Evolutionary conservation across 2,888 invertebrate species (phyloP).

Genomic region (Caenorhabditis sp.): DNA sequence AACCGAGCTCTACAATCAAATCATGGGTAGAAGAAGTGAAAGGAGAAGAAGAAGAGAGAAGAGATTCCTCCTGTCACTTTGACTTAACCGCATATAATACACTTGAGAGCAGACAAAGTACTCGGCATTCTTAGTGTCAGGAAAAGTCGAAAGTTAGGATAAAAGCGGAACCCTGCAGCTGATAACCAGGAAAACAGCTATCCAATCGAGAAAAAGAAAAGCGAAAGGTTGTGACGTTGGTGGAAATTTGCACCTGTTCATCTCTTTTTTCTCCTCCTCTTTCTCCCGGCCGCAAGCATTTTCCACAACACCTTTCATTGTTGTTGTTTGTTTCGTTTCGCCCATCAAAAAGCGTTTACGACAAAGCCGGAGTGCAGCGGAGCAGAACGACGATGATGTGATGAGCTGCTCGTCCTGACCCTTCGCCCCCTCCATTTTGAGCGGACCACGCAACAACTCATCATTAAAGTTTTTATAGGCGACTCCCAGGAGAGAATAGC

Average conservation of each 20-base stretch:
- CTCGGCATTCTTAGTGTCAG: too few relatives aligned
- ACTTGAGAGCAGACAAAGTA: slow-evolving; percentile 13
- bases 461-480: slow-evolving; percentile 40
- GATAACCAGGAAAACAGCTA: too few relatives aligned
- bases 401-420: slow-evolving; percentile 1
- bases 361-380: slow-evolving; percentile 23
- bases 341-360: slow-evolving; percentile 35
- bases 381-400: too few relatives aligned
- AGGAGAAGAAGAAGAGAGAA: too few relatives aligned
- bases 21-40: slow-evolving; percentile 46
- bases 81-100: slow-evolving; percentile 39
- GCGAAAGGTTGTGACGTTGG: background rate
- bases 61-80: slow-evolving; percentile 48
- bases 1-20: slow-evolving; percentile 50
- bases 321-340: slow-evolving; percentile 25
- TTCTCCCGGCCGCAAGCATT: background rate
- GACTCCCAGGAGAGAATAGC: slow-evolving; percentile 24
- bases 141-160: too few relatives aligned
- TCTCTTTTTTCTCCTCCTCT: slow-evolving; percentile 8
- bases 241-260: slow-evolving; percentile 3
- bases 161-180: too few relatives aligned
- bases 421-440: too few relatives aligned
- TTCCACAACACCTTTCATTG: slow-evolving; percentile 12
- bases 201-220: too few relatives aligned
- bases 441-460: slow-evolving; percentile 30